Conservation (phyloP, 2,797 vertebrate genomes). For the Enteromius trimaculatus region DNA sequence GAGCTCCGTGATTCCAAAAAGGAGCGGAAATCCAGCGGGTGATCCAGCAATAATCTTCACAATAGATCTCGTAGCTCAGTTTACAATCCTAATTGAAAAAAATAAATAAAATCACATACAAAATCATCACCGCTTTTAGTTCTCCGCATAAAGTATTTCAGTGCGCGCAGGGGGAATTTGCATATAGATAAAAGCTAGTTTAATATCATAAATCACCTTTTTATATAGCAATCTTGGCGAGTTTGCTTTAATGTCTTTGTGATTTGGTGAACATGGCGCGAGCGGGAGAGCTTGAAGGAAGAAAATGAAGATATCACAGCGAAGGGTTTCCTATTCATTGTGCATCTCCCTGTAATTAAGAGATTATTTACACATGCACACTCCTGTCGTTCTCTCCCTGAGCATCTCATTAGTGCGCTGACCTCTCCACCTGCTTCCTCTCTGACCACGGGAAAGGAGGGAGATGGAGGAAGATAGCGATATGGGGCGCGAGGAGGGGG, state of each 20-base stretch:
- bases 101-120: slow-evolving; percentile 62
- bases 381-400: slow-evolving; percentile 84
- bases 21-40: slow-evolving; percentile 55
- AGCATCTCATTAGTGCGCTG: slow-evolving; percentile 87
- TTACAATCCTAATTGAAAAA: slow-evolving; percentile 68
- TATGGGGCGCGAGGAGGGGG: slow-evolving; percentile 34
- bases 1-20: slow-evolving; percentile 53
- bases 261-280: slow-evolving; percentile 60
- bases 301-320: slow-evolving; percentile 79
- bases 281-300: slow-evolving; percentile 21
- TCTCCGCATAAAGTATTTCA: slow-evolving; percentile 71
- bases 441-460: slow-evolving; percentile 63
- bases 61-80: slow-evolving; percentile 53
- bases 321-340: slow-evolving; percentile 76
- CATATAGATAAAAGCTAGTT: slow-evolving; percentile 79
- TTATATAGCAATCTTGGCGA: slow-evolving; percentile 71
- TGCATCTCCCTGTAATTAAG: slow-evolving; percentile 89
- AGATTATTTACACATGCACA: slow-evolving; percentile 94
- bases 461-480: slow-evolving; percentile 42
- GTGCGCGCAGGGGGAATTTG: slow-evolving; percentile 66
- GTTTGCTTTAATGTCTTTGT: slow-evolving; percentile 73
- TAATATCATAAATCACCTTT: slow-evolving; percentile 77
- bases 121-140: slow-evolving; percentile 55
- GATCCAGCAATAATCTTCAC: slow-evolving; percentile 62
- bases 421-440: slow-evolving; percentile 80